These are phyloP conservation scores for Oreocharis arfaki DNA, from an alignment of 2,113 vertebrate species.

Conservation along the genomic window DNA sequence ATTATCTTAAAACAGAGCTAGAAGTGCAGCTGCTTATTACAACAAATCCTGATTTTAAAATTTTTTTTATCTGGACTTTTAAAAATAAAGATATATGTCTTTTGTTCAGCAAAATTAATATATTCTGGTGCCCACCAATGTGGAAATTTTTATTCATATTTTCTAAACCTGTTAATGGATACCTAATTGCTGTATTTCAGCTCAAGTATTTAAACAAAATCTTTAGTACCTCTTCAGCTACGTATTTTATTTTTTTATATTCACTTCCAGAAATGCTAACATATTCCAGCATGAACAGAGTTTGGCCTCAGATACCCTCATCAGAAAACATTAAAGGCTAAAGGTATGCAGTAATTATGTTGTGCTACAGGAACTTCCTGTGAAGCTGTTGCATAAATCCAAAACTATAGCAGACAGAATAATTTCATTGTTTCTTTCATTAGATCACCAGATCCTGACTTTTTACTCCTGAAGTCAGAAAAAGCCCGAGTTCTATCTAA, in stretches of 20 bases:
- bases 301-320: neutral
- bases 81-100: neutral
- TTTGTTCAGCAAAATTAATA: neutral
- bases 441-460: neutral
- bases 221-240: neutral
- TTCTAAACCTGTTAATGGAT: neutral
- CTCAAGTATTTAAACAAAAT: neutral
- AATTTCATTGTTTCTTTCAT: neutral
- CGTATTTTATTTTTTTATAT: neutral
- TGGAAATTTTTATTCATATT: neutral
- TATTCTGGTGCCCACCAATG: neutral
- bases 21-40: neutral
- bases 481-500: neutral
- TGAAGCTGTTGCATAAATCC: neutral
- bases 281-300: neutral
- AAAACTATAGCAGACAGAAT: neutral
- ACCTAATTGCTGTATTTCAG: neutral
- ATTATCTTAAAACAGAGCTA: neutral
- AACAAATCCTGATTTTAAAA: neutral
- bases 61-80: neutral
- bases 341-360: neutral
- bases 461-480: neutral
- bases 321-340: neutral
- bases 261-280: neutral
- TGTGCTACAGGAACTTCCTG: neutral